Percentiles rank a stretch among this genome's conserved stretches.
These are phyloP conservation scores for Noctuana brunneofusca DNA, from an alignment of 2,888 invertebrate genomes.

Conservation along the genomic window DNA sequence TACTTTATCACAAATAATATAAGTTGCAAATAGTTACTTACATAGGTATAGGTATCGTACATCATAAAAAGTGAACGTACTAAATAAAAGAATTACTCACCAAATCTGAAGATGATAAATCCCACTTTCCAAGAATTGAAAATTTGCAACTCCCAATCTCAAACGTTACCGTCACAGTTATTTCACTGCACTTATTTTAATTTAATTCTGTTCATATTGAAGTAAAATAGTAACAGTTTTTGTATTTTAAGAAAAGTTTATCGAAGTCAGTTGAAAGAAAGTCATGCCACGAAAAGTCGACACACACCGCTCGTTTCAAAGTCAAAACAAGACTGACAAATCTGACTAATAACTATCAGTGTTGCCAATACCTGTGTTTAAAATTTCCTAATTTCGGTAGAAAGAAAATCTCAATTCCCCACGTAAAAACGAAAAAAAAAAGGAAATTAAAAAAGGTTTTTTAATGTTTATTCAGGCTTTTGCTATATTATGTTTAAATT, in stretches of 20 bases:
- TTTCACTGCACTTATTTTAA: constrained; percentile 53
- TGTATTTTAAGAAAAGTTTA: constrained; percentile 18
- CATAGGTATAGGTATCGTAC: too few species aligned
- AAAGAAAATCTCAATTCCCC: too few species aligned
- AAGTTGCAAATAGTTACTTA: too few species aligned
- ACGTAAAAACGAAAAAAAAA: too few species aligned
- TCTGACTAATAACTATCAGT: too few species aligned
- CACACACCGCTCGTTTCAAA: constrained; percentile 33
- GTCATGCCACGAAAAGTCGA: constrained; percentile 18
- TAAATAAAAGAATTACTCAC: constrained; percentile 66
- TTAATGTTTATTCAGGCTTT: too few species aligned
- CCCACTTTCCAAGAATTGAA: constrained; percentile 74
- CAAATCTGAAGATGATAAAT: constrained; percentile 66
- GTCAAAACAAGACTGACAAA: constrained; percentile 37
- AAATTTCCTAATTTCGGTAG: too few species aligned
- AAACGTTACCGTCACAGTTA: constrained; percentile 55
- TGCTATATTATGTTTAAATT: too few species aligned
- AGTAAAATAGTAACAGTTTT: constrained; percentile 1
- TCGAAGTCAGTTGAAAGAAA: constrained; percentile 36
- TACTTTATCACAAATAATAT: too few species aligned
- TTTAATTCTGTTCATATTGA: constrained; percentile 30
- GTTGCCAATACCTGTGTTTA: too few species aligned
- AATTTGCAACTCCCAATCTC: constrained; percentile 52
- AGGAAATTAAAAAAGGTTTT: too few species aligned
- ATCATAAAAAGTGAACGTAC: constrained; percentile 22